Evolutionary conservation across 2,797 vertebrate genomes (phyloP), one percentile per base, ranked within the genome.

Genomic region (Enteromius trimaculatus): DNA sequence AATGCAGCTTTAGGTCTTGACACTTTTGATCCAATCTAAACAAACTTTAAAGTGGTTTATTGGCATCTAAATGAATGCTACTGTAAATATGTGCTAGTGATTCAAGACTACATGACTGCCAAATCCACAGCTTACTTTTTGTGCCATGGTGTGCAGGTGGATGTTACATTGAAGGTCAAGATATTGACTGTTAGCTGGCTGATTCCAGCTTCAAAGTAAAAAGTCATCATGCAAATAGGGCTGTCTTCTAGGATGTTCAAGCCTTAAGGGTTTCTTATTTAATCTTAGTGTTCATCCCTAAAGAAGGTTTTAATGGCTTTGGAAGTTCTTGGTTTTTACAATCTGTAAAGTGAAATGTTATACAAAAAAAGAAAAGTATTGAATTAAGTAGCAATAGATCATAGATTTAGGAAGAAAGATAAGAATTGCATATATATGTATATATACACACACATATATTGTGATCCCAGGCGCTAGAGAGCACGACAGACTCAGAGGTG

Each of bases 201-300:
- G 64, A 66, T 66, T 66, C 64, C 29, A 66, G 64, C 31, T 66
- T 39, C 64, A 66, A 66, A 66, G 64, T 37, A 37, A 34, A 66
- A 19, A 37, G 64, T 66, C 64, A 66, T 37, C 31, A 66, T 37
- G 34, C 34, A 66, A 66, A 66, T 34, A 37, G 29, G 19, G 34
- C 17, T 9, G 64, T 34, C 58, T 64, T 64, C 26, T 64, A 31
- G 60, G 26, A 64, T 62, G 60, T 62, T 62, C 2, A 29, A 64
- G 60, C 60, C 26, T 31, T 37, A 21, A 34, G 31, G 34, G 64
- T 64, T 66, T 66, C 64, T 66, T 66, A 21, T 37, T 66, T 66
- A 37, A 66, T 66, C 34, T 66, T 37, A 66, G 64, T 21, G 3
- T 39, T 66, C 31, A 37, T 66, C 17, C 34, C 31, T 66, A 21